Conservation (phyloP, 2,113 vertebrate genomes). For the Leptosomus discolor region DNA sequence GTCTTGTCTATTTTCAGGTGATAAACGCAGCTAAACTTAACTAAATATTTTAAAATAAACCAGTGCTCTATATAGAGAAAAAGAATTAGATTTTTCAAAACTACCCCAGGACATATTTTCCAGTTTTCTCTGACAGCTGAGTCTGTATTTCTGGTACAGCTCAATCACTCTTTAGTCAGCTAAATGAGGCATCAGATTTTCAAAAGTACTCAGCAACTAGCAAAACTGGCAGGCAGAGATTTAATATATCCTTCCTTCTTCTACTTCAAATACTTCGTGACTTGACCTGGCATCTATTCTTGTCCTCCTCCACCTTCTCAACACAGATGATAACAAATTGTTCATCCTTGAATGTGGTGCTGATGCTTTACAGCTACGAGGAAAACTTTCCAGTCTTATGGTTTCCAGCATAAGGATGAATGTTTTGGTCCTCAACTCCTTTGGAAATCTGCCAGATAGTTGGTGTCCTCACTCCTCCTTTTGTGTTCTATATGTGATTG, state of each 20-base stretch:
- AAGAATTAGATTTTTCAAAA: neutral
- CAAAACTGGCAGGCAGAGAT: neutral
- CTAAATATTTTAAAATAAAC: neutral
- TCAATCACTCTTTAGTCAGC: conserved; percentile 39
- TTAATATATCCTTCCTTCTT: neutral
- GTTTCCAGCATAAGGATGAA: neutral
- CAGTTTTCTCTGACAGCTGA: conserved; percentile 25
- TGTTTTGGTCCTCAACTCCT: neutral
- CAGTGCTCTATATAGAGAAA: neutral
- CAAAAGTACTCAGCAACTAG: neutral
- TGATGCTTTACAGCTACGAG: neutral
- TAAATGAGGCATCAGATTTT: conserved; percentile 45
- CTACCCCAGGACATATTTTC: conserved; percentile 24
- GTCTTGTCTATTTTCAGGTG: neutral
- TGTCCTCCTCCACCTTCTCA: neutral
- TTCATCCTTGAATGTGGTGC: neutral
- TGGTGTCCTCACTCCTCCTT: neutral
- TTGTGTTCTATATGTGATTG: neutral
- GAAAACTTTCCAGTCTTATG: neutral
- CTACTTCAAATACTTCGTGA: neutral
- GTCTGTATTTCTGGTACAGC: conserved; percentile 39
- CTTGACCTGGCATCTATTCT: neutral
- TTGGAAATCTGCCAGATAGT: neutral
- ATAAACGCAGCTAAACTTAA: neutral
- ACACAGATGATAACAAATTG: neutral